These are phyloP conservation scores for Phoebastria nigripes DNA, from an alignment of 2,797 vertebrate species.

Conservation along the genomic window DNA sequence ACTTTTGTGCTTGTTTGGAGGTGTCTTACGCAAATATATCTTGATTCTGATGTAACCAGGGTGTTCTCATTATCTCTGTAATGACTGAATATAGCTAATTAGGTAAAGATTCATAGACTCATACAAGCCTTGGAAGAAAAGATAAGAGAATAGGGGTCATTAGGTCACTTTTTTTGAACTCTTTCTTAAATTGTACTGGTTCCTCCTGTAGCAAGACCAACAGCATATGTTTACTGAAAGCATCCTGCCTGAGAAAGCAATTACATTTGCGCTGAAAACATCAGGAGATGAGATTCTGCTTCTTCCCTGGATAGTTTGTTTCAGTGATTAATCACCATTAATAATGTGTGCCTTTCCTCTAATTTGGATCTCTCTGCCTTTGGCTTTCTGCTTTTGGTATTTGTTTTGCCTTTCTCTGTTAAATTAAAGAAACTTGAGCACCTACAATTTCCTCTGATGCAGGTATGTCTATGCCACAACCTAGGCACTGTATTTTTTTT, in stretches of 20 bases:
- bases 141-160: not conserved
- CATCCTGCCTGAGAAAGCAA: not conserved
- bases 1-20: not conserved
- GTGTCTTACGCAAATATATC: not conserved
- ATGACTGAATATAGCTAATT: not conserved
- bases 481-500: not conserved
- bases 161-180: not conserved
- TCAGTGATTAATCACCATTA: conserved; percentile 22
- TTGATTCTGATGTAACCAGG: not conserved
- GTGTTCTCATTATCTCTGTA: conserved; percentile 10
- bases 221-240: not conserved
- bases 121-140: not conserved
- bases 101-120: not conserved
- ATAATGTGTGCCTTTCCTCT: conserved; percentile 3
- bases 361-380: not conserved
- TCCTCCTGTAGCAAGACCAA: not conserved
- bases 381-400: not conserved
- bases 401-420: not conserved
- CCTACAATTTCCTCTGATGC: not conserved
- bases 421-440: not conserved
- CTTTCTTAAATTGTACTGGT: not conserved
- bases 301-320: conserved; percentile 2
- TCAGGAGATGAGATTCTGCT: not conserved
- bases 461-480: not conserved
- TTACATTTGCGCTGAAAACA: not conserved